A percentile compares a stretch with the other conserved stretches of the same genome.
These are phyloP conservation scores for Pangasius djambal DNA, from an alignment of 2,797 vertebrate genomes.

Conservation along the genomic window DNA sequence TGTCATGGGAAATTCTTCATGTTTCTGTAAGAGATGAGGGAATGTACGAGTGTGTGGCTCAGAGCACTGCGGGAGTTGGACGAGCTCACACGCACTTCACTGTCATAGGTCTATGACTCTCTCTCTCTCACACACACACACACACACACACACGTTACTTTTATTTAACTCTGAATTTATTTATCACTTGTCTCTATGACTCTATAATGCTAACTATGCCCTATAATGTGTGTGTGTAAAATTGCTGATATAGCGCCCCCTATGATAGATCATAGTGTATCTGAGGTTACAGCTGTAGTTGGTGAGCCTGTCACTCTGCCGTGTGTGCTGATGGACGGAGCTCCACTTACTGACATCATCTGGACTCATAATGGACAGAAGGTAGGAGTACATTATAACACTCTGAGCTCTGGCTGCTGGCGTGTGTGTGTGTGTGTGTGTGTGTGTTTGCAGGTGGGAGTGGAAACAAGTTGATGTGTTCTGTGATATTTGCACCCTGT, in stretches of 20 bases:
- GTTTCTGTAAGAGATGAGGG: conserved; percentile 83
- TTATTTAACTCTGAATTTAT: not conserved
- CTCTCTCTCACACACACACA: conserved; percentile 13
- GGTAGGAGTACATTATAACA: conserved; percentile 71
- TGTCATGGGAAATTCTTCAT: conserved; percentile 85
- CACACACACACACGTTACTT: conserved; percentile 10
- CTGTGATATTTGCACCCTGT: not conserved
- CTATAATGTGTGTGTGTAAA: not conserved
- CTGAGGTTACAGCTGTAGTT: conserved; percentile 71
- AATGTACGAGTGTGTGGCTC: conserved; percentile 82
- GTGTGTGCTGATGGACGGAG: conserved; percentile 85
- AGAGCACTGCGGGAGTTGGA: conserved; percentile 80
- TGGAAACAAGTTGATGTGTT: not conserved
- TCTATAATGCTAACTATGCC: not conserved
- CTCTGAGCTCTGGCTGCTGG: not conserved
- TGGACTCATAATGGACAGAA: conserved; percentile 82
- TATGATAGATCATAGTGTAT: conserved; percentile 77
- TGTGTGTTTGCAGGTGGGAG: not conserved
- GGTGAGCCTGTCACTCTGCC: conserved; percentile 84
- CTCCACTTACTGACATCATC: conserved; percentile 81
- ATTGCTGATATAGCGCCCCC: conserved; percentile 73
- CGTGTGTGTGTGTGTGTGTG: not conserved
- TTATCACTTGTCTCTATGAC: not conserved
- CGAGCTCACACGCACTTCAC: conserved; percentile 76
- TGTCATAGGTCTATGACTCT: conserved; percentile 79